A percentile compares a stretch with the other conserved stretches of the same genome.
These are phyloP conservation scores for Neolamprologus cancellatus DNA, from an alignment of 2,113 vertebrate species.

Conservation along the genomic window DNA sequence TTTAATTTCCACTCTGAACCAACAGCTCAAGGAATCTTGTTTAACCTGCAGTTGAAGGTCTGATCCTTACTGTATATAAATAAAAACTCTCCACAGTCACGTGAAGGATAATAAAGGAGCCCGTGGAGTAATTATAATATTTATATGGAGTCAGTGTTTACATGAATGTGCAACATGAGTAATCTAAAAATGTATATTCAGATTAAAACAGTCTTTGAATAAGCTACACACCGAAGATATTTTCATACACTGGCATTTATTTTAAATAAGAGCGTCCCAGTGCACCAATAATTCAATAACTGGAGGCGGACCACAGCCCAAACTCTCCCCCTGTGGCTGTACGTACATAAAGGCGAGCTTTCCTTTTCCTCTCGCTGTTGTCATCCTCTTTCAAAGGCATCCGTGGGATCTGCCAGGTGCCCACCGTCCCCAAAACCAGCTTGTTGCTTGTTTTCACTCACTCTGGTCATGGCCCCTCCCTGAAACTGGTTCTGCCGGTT, in stretches of 20 bases:
- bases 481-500: accelerated
- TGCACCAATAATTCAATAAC: not conserved
- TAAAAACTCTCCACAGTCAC: not conserved
- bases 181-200: not conserved
- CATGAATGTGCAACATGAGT: not conserved
- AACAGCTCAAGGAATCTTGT: not conserved
- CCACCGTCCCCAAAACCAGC: not conserved
- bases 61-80: not conserved
- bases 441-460: not conserved
- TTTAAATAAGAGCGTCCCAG: not conserved
- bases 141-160: not conserved
- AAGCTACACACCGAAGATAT: not conserved
- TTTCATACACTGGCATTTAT: not conserved
- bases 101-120: not conserved
- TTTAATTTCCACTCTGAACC: not conserved
- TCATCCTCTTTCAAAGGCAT: not conserved
- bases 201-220: not conserved
- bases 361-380: not conserved
- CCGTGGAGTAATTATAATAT: not conserved
- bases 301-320: not conserved
- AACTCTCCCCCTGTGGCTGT: not conserved
- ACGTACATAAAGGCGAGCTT: accelerated
- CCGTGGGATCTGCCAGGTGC: not conserved
- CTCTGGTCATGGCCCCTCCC: not conserved
- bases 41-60: not conserved